A percentile compares a stretch with the other conserved stretches of the same genome.
These are phyloP conservation scores for Eulemur rufifrons DNA, from an alignment of 2,113 vertebrate genomes.

Conservation along the genomic window DNA sequence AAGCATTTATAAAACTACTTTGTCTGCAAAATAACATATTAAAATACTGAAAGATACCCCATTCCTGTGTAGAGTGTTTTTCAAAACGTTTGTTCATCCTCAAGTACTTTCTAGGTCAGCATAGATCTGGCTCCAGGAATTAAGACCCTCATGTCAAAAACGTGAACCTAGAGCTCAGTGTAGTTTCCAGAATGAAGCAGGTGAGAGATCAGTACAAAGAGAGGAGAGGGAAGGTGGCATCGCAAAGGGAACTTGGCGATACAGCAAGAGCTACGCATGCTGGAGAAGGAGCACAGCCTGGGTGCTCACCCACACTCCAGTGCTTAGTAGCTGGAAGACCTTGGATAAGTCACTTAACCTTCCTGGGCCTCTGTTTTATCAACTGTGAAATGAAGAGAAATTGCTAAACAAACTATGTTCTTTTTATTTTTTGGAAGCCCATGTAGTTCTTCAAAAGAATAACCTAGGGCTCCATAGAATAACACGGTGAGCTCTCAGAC, in stretches of 20 bases:
- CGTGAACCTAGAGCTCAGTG: neutral
- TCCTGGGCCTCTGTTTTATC: neutral
- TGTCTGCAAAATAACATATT: neutral
- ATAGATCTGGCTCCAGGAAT: neutral
- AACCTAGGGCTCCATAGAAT: neutral
- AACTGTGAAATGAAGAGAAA: neutral
- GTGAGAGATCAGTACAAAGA: neutral
- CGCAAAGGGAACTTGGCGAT: accelerated
- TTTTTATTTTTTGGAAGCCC: neutral
- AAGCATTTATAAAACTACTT: slow-evolving; percentile 19
- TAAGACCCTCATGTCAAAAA: neutral
- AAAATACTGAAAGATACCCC: neutral
- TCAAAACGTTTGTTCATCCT: neutral
- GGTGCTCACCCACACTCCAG: neutral
- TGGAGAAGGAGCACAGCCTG: neutral
- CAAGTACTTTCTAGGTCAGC: neutral
- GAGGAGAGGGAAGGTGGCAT: neutral
- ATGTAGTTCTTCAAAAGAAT: neutral
- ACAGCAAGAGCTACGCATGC: accelerated
- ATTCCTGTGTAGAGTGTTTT: neutral
- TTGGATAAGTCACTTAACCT: neutral
- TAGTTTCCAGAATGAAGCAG: neutral
- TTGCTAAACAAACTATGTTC: neutral
- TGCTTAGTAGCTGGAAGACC: neutral
- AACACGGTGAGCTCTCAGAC: neutral